phyloP scores from a whole-genome alignment of 2,888 invertebrate species.

The Oegoconia quadripuncta region DNA sequence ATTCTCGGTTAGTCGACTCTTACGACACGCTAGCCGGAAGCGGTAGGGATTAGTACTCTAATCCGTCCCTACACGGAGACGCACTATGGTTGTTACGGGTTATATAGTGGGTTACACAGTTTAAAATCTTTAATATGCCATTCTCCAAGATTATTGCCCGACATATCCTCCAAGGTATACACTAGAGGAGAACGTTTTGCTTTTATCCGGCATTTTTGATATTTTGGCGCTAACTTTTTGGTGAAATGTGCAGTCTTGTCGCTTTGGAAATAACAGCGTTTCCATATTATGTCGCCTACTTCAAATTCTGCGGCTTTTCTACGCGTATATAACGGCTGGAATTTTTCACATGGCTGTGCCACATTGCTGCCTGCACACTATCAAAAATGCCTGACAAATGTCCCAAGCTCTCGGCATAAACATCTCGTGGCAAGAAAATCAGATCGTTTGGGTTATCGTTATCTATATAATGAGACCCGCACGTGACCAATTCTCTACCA shows the following conservation, averaged over 20 bases:
- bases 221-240: constrained; percentile 26
- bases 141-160: no score
- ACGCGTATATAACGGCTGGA: constrained; percentile 11
- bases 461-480: constrained; percentile 13
- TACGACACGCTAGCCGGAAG: no score
- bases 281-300: constrained; percentile 18
- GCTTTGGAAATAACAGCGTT: constrained; percentile 18
- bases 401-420: constrained; percentile 13
- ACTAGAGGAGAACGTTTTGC: no score
- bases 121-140: no score
- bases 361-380: constrained; percentile 4
- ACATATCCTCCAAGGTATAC: no score
- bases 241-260: constrained; percentile 21
- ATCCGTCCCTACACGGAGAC: no score
- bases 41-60: no score
- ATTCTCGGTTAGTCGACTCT: no score
- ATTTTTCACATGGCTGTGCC: constrained; percentile 5
- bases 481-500: constrained; percentile 12
- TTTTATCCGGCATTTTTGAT: no score
- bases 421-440: constrained; percentile 10
- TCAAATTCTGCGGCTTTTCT: constrained; percentile 20
- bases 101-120: no score
- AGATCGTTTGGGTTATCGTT: background rate
- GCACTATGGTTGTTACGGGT: no score
- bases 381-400: constrained; percentile 1